Evolutionary conservation across 1,140 invertebrate species (phyloP), one percentile per base, ranked within the genome.

Genomic region (Bombus soroeensis): DNA sequence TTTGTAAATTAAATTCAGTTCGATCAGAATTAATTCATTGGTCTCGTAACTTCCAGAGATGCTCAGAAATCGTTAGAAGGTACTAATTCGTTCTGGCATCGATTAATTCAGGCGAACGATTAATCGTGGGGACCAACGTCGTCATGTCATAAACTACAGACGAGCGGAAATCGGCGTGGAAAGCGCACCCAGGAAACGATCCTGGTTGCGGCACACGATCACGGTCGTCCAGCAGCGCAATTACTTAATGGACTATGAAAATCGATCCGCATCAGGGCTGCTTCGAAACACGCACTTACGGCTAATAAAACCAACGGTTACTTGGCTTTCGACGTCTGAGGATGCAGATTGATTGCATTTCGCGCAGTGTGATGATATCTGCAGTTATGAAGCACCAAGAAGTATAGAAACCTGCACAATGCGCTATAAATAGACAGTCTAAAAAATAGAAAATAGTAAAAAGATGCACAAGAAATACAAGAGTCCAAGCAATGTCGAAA

Each of bases 181-280:
- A n/a, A 43, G 64, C 34, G 41, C 57, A n/a, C 15, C 22, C 37
- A 32, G 82, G 43, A 68, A 57, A n/a, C 74, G 75, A 79, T 78
- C 75, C 37, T 37, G 28, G 28, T 53, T 22, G 74, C 53, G 53
- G 8, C 25, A 34, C 34, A 18, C 73, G 81, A 83, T 83, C 81
- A 41, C 37, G 73, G 28, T n/a, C 43, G 41, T 83, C 32, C 43
- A 47, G 8, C 72, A 59, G 18, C 18, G 82, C 76, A 84, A 84
- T 84, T 84, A 84, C 75, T 84, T 84, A 84, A 84, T 84, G 76
- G 82, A 84, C 64, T 68, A 84, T 79, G 82, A 84, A 84, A 84
- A 84, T 84, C 76, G 82, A 84, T 79, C 47, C n/a, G 34, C 25
- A 32, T 25, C 25, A 41, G 25, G 6, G 25, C 32, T 43, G 64